Conservation (phyloP, 2,797 vertebrate species). For the Sardinella longiceps region DNA sequence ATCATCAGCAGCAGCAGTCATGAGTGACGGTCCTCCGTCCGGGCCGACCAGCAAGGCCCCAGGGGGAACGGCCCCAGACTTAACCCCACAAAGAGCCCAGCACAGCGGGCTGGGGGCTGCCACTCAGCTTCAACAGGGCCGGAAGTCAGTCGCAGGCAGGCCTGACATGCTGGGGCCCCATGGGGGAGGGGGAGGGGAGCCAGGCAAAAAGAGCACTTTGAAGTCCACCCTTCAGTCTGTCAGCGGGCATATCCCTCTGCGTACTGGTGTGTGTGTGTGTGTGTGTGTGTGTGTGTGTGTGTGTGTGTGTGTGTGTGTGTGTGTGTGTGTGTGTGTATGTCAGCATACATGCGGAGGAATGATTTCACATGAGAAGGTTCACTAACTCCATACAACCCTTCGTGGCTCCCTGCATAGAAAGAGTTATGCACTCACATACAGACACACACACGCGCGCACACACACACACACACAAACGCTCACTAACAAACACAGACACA, state of each 20-base stretch:
- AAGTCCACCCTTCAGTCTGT: slow-evolving; percentile 38
- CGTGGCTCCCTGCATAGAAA: slow-evolving; percentile 41
- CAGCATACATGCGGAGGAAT: slow-evolving; percentile 15
- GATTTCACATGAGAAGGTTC: slow-evolving; percentile 3
- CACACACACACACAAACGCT: background rate
- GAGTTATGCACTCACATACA: background rate
- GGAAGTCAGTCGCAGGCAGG: slow-evolving; percentile 42
- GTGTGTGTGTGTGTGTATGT: slow-evolving; percentile 11
- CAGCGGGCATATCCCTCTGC: slow-evolving; percentile 41
- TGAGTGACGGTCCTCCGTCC: slow-evolving; percentile 36
- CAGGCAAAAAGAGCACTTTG: background rate
- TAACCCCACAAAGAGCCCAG: slow-evolving; percentile 39
- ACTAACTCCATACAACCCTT: background rate
- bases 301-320: slow-evolving; percentile 24
- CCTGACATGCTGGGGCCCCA: slow-evolving; percentile 11
- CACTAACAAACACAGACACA: slow-evolving; percentile 1
- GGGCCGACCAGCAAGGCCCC: slow-evolving; percentile 33
- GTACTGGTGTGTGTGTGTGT: slow-evolving; percentile 11
- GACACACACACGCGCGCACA: background rate
- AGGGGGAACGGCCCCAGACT: slow-evolving; percentile 15
- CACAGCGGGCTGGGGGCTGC: slow-evolving; percentile 25
- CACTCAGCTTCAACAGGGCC: background rate
- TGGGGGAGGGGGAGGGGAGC: background rate
- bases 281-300: slow-evolving; percentile 5
- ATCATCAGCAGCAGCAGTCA: slow-evolving; percentile 37